These are phyloP conservation scores for Bruchidius siliquastri DNA, from an alignment of 2,888 invertebrate genomes.

Conservation along the genomic window DNA sequence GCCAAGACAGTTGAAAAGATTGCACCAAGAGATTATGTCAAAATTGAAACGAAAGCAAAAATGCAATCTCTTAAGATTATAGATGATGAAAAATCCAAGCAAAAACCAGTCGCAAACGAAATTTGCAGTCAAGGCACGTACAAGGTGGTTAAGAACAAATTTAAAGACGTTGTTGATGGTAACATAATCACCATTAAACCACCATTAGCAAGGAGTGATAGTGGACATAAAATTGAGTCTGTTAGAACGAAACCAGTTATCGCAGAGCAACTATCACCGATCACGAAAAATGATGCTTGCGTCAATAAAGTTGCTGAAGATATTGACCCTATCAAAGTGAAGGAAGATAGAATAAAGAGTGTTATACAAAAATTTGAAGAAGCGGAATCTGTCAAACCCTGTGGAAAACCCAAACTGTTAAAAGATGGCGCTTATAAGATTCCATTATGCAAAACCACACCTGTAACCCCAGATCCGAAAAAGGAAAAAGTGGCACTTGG, in stretches of 20 bases:
- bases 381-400: slow-evolving; percentile 8
- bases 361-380: slow-evolving; percentile 27
- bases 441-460: background rate
- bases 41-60: background rate
- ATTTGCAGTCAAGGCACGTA: background rate
- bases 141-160: background rate
- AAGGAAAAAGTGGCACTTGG: slow-evolving; percentile 20
- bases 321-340: background rate
- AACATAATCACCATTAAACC: slow-evolving; percentile 5
- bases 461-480: slow-evolving; percentile 21
- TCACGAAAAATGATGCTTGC: background rate
- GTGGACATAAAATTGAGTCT: background rate
- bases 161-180: background rate
- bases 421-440: slow-evolving; percentile 23
- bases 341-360: slow-evolving; percentile 16
- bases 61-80: background rate
- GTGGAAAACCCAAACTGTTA: slow-evolving; percentile 14
- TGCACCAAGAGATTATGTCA: background rate
- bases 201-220: slow-evolving; percentile 1
- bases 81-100: background rate
- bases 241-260: background rate
- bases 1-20: background rate
- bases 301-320: no score
- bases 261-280: background rate
- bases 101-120: background rate